These are phyloP conservation scores for Lordiphosa mommai DNA, from an alignment of 1,140 invertebrate species.

Conservation along the genomic window DNA sequence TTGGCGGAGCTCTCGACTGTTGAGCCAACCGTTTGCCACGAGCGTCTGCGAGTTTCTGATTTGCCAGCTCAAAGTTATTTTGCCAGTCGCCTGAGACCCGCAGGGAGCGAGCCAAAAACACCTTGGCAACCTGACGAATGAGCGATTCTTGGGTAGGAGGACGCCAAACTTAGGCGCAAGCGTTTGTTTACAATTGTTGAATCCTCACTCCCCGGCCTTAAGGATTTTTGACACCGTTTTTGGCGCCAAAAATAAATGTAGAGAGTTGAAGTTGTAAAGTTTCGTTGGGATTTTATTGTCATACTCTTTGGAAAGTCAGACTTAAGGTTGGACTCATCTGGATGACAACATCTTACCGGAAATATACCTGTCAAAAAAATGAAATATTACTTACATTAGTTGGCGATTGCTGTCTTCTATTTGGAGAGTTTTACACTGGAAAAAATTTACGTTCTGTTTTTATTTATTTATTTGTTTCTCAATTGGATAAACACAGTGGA, in stretches of 20 bases:
- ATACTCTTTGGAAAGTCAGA: too few species aligned
- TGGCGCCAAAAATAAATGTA: slow-evolving; percentile 43
- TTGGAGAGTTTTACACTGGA: too few species aligned
- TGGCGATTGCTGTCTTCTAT: too few species aligned
- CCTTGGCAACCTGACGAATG: slow-evolving; percentile 70
- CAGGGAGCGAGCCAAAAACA: slow-evolving; percentile 21
- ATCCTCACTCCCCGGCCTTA: slow-evolving; percentile 19
- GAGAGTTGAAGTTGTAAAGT: background rate
- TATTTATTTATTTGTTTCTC: too few species aligned
- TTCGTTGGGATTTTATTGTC: slow-evolving; percentile 34
- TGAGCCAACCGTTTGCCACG: slow-evolving; percentile 72
- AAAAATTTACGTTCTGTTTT: too few species aligned
- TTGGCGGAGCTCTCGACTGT: slow-evolving; percentile 12
- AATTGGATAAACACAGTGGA: too few species aligned
- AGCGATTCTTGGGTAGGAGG: slow-evolving; percentile 17
- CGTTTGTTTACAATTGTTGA: slow-evolving; percentile 79
- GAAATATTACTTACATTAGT: too few species aligned
- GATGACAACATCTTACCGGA: too few species aligned
- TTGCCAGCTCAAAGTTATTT: slow-evolving; percentile 43
- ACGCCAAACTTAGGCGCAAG: slow-evolving; percentile 44
- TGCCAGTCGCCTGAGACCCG: slow-evolving; percentile 28
- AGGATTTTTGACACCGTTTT: slow-evolving; percentile 22
- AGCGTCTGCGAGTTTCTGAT: slow-evolving; percentile 77
- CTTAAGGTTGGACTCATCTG: too few species aligned
- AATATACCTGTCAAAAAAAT: too few species aligned